A percentile compares a stretch with the other conserved stretches of the same genome.
Evolutionary conservation across 1,140 invertebrate genomes (phyloP).

Genomic region (Cydia strobilella): DNA sequence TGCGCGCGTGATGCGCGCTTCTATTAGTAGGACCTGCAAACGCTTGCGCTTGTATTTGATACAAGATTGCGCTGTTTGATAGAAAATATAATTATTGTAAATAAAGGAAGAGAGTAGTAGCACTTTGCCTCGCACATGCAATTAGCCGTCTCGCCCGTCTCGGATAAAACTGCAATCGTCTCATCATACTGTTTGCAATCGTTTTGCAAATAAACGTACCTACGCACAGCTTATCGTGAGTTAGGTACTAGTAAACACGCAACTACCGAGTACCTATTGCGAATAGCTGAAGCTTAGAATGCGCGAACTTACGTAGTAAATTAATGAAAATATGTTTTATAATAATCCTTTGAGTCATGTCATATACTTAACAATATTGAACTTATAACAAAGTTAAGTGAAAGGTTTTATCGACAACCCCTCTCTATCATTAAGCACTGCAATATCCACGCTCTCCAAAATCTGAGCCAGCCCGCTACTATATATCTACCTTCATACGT

Average conservation of each 20-base stretch:
- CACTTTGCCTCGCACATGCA: neutral
- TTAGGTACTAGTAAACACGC: slow-evolving; percentile 1
- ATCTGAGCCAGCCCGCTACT: neutral
- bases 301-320: neutral
- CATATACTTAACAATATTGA: too few species aligned
- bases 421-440: neutral
- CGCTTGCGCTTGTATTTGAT: neutral
- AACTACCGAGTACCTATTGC: neutral
- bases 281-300: neutral
- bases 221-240: slow-evolving; percentile 18
- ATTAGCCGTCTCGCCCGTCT: slow-evolving; percentile 12
- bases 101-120: neutral
- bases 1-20: neutral
- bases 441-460: neutral
- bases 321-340: too few species aligned
- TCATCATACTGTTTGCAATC: neutral
- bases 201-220: slow-evolving; percentile 5
- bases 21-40: neutral
- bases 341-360: too few species aligned
- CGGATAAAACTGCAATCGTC: slow-evolving; percentile 9
- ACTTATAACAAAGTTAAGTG: too few species aligned
- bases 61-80: neutral
- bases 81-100: neutral
- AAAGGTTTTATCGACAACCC: neutral
- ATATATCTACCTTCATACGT: too few species aligned